Conservation (phyloP, 2,797 vertebrate species). For the Macropodus opercularis region DNA sequence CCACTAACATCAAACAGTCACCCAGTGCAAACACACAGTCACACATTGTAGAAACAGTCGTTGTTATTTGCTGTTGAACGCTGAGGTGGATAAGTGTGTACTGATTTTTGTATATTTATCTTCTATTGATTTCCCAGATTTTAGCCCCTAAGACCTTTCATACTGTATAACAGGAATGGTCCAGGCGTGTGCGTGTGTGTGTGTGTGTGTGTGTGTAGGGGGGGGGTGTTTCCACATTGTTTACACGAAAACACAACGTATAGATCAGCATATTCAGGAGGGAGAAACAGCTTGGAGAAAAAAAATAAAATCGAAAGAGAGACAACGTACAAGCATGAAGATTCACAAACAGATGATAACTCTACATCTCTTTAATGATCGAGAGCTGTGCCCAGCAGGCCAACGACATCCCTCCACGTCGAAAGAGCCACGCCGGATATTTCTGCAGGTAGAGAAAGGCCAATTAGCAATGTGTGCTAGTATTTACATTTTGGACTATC, state of each 20-base stretch:
- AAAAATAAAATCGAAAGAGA: slow-evolving; percentile 41
- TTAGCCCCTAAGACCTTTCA: slow-evolving; percentile 70
- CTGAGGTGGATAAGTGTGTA: slow-evolving; percentile 5
- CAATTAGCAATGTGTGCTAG: slow-evolving; percentile 91
- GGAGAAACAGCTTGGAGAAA: slow-evolving; percentile 29
- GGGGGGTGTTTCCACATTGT: slow-evolving; percentile 23
- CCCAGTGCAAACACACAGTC: slow-evolving; percentile 10
- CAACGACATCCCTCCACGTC: slow-evolving; percentile 37
- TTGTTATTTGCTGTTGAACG: slow-evolving; percentile 9
- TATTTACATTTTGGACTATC: slow-evolving; percentile 94
- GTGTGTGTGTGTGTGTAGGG: neutral
- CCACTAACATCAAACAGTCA: slow-evolving; percentile 20
- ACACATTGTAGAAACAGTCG: neutral
- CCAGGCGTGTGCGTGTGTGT: slow-evolving; percentile 18
- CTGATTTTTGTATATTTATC: slow-evolving; percentile 38
- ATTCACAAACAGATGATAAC: slow-evolving; percentile 53
- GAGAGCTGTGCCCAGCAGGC: slow-evolving; percentile 33
- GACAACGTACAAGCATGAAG: slow-evolving; percentile 33
- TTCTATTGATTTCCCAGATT: slow-evolving; percentile 70
- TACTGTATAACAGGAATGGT: slow-evolving; percentile 63
- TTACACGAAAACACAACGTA: slow-evolving; percentile 26
- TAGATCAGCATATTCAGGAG: slow-evolving; percentile 39
- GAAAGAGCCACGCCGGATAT: slow-evolving; percentile 74
- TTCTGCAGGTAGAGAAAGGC: slow-evolving; percentile 86
- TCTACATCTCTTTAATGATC: slow-evolving; percentile 60